These are phyloP conservation scores for Danionella dracula DNA, from an alignment of 2,797 vertebrate species.

Conservation along the genomic window DNA sequence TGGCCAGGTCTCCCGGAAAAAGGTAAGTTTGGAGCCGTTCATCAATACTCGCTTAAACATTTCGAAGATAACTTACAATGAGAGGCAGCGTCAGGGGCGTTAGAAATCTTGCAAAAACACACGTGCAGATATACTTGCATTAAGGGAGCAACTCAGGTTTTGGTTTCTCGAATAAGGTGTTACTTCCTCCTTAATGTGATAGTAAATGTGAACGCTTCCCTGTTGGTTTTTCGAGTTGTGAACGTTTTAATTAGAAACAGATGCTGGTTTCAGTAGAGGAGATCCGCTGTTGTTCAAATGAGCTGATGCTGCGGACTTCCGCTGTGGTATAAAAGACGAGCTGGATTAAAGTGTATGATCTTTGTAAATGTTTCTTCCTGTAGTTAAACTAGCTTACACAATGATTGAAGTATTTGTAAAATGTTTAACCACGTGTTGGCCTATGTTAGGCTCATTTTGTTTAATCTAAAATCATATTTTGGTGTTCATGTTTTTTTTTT, in stretches of 20 bases:
- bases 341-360: not conserved
- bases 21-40: slow-evolving; percentile 7
- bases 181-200: slow-evolving; percentile 10
- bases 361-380: slow-evolving; percentile 17
- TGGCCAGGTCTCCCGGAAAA: slow-evolving; percentile 28
- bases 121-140: not conserved
- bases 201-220: not conserved
- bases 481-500: too few species aligned
- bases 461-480: too few species aligned
- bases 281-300: not conserved
- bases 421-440: too few species aligned
- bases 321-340: not conserved
- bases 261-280: not conserved
- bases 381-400: too few species aligned
- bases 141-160: not conserved
- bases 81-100: not conserved
- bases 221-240: not conserved
- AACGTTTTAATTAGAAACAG: slow-evolving; percentile 18
- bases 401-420: too few species aligned
- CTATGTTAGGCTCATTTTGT: too few species aligned
- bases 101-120: not conserved
- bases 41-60: not conserved
- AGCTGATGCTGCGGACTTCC: not conserved
- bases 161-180: not conserved
- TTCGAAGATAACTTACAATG: not conserved